These are phyloP conservation scores for Clunio marinus DNA, from an alignment of 2,888 invertebrate genomes.

Conservation along the genomic window DNA sequence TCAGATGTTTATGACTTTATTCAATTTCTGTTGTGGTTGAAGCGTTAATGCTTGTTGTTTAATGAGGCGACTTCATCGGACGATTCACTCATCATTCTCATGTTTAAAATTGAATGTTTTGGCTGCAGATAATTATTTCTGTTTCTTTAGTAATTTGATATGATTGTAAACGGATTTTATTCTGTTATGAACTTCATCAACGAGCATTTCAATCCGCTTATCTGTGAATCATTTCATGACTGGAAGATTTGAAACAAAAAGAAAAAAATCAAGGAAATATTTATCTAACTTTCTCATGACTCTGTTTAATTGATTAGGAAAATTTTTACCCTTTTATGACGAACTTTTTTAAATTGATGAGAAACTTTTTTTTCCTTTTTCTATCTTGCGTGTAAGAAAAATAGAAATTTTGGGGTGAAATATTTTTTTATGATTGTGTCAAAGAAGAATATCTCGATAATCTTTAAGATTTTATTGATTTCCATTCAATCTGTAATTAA, in stretches of 20 bases:
- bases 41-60: background rate
- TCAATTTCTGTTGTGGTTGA: background rate
- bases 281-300: background rate
- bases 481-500: slow-evolving; percentile 24
- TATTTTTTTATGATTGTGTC: background rate
- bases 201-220: no score
- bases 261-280: no score
- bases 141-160: background rate
- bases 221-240: no score
- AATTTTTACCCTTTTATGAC: slow-evolving; percentile 1
- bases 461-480: slow-evolving; percentile 28
- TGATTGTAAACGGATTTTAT: no score
- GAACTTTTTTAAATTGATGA: background rate
- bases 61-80: background rate
- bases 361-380: background rate
- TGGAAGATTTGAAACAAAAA: no score
- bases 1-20: slow-evolving; percentile 6
- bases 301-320: background rate
- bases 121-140: slow-evolving; percentile 8
- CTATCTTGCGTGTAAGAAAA: background rate
- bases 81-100: background rate
- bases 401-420: background rate
- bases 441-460: background rate
- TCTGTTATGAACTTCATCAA: no score
- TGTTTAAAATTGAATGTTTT: no score